These are phyloP conservation scores for Antigone vipio DNA, from an alignment of 2,113 vertebrate genomes.

Conservation along the genomic window DNA sequence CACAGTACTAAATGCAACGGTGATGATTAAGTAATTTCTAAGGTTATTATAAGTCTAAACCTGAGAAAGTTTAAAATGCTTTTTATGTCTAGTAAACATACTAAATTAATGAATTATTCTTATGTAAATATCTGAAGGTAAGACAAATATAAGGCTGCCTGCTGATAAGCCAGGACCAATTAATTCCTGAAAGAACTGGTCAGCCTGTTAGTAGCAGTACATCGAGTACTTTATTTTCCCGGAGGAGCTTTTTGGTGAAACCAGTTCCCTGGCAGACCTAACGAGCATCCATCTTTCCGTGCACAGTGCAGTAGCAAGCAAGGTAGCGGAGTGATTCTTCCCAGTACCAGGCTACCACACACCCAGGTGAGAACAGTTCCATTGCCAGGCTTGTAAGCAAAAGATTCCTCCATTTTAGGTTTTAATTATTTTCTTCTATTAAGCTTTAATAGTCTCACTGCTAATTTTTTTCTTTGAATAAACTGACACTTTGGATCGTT, in stretches of 20 bases:
- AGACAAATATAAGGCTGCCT: not conserved
- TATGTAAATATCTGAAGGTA: not conserved
- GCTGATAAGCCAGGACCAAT: not conserved
- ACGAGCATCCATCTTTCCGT: not conserved
- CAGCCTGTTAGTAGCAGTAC: not conserved
- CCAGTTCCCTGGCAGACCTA: not conserved
- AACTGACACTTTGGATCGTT: not conserved
- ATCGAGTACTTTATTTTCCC: not conserved
- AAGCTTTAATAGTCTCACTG: not conserved
- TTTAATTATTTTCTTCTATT: not conserved
- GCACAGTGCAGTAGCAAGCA: fast-evolving
- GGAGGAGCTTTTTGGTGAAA: not conserved
- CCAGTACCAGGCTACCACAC: not conserved
- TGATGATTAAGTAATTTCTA: not conserved
- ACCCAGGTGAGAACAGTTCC: not conserved
- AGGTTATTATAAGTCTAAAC: not conserved
- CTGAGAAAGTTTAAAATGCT: not conserved
- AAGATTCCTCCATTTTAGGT: not conserved
- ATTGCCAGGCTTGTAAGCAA: not conserved
- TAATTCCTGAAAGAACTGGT: not conserved
- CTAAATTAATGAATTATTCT: not conserved
- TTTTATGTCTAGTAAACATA: not conserved
- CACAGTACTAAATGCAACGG: not conserved
- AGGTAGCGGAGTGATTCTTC: not conserved
- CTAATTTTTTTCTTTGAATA: not conserved